Conservation (phyloP, 2,888 invertebrate species). For the Operophtera brumata region DNA sequence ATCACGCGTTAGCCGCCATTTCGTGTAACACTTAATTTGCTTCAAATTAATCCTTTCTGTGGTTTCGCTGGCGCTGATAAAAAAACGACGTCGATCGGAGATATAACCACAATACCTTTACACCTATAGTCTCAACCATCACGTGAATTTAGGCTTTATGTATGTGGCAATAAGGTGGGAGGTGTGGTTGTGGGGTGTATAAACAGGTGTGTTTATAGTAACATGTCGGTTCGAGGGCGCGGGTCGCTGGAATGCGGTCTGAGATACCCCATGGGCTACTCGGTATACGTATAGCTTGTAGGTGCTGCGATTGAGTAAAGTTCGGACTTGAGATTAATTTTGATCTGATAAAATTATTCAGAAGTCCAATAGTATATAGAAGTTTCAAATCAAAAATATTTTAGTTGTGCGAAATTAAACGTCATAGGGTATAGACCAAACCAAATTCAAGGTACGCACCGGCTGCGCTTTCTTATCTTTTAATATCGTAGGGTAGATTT, state of each 20-base stretch:
- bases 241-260: conserved; percentile 72
- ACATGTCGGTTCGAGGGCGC: conserved; percentile 53
- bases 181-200: conserved; percentile 20
- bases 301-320: conserved; percentile 42
- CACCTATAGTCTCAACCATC: conserved; percentile 3
- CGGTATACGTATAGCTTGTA: conserved; percentile 57
- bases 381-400: no score
- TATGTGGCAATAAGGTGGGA: conserved; percentile 4
- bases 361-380: no score
- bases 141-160: conserved; percentile 38
- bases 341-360: neutral
- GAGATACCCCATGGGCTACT: conserved; percentile 72
- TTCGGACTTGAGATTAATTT: conserved; percentile 34
- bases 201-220: conserved; percentile 44
- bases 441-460: no score
- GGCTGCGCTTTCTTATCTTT: no score
- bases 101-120: conserved; percentile 35
- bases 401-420: no score
- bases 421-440: no score
- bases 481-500: no score
- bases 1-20: conserved; percentile 34
- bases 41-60: conserved; percentile 76
- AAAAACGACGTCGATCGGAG: conserved; percentile 65
- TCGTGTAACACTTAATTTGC: conserved; percentile 64
- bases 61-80: conserved; percentile 63